These are phyloP conservation scores for Napeogenes sylphis DNA, from an alignment of 2,888 invertebrate species.

Conservation along the genomic window DNA sequence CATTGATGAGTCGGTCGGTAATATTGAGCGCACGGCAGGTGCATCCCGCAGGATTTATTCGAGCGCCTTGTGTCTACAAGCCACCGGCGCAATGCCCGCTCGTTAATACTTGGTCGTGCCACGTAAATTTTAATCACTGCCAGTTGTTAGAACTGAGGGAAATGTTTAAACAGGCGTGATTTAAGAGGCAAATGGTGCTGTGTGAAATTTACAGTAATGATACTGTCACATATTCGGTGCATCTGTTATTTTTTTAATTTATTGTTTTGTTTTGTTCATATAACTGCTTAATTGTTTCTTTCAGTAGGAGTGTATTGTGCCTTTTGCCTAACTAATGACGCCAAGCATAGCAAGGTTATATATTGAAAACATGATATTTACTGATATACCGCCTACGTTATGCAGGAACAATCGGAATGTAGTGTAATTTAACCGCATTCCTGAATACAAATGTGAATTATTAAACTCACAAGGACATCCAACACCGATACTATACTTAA, in stretches of 20 bases:
- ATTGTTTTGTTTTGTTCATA: slow-evolving; percentile 18
- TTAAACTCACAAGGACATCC: slow-evolving; percentile 62
- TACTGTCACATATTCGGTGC: slow-evolving; percentile 29
- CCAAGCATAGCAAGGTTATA: slow-evolving; percentile 47
- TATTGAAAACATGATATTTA: slow-evolving; percentile 59
- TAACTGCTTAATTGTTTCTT: slow-evolving; percentile 35
- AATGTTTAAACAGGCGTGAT: slow-evolving; percentile 72
- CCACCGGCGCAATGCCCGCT: slow-evolving; percentile 59
- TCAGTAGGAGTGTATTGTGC: not conserved
- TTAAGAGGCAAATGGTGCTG: slow-evolving; percentile 61
- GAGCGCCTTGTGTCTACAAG: slow-evolving; percentile 60
- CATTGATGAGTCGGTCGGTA: slow-evolving; percentile 22
- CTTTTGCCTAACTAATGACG: slow-evolving; percentile 47
- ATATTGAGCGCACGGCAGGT: slow-evolving; percentile 48
- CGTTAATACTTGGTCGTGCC: slow-evolving; percentile 75
- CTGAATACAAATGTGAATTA: slow-evolving; percentile 62
- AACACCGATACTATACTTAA: slow-evolving; percentile 28
- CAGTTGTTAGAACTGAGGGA: slow-evolving; percentile 70
- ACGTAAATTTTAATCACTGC: slow-evolving; percentile 77
- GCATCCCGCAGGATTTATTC: slow-evolving; percentile 74
- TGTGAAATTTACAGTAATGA: slow-evolving; percentile 48
- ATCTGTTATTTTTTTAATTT: slow-evolving; percentile 19
- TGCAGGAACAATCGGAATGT: slow-evolving; percentile 58
- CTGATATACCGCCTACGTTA: slow-evolving; percentile 63
- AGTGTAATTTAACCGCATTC: slow-evolving; percentile 69